Evolutionary conservation across 2,113 vertebrate genomes (phyloP).

Genomic region (Ailurus styani): DNA sequence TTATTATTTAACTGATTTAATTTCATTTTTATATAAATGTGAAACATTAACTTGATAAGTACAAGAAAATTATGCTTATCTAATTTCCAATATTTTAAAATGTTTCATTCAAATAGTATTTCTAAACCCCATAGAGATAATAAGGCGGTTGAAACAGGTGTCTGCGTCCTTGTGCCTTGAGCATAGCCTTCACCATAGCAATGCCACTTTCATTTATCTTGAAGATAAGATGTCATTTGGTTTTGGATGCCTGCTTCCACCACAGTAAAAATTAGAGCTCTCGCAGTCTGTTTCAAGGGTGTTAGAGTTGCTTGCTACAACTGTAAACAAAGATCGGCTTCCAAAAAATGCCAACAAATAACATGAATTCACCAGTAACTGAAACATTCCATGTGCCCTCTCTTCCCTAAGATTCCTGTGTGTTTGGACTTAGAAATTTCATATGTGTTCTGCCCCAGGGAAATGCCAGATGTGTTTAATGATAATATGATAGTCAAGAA

Average conservation of each 20-base stretch:
- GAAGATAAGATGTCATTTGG: not conserved
- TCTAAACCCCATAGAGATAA: not conserved
- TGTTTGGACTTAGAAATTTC: not conserved
- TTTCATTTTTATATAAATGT: not conserved
- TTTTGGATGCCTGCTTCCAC: not conserved
- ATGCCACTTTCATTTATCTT: not conserved
- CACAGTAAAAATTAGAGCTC: not conserved
- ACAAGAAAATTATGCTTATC: not conserved
- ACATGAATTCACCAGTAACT: not conserved
- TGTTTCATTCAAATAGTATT: not conserved
- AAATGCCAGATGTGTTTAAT: not conserved
- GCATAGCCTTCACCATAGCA: not conserved
- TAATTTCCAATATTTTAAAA: not conserved
- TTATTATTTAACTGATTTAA: not conserved
- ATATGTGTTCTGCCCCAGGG: not conserved
- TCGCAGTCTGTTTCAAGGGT: not conserved
- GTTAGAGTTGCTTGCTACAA: not conserved
- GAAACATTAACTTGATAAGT: not conserved
- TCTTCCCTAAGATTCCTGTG: not conserved
- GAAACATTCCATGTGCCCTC: not conserved
- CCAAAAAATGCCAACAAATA: not conserved
- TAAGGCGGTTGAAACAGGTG: not conserved
- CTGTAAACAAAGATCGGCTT: not conserved
- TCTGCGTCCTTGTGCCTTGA: not conserved
- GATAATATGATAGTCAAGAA: not conserved